Evolutionary conservation across 2,113 vertebrate species (phyloP).

Genomic region (Neopipo cinnamomea): DNA sequence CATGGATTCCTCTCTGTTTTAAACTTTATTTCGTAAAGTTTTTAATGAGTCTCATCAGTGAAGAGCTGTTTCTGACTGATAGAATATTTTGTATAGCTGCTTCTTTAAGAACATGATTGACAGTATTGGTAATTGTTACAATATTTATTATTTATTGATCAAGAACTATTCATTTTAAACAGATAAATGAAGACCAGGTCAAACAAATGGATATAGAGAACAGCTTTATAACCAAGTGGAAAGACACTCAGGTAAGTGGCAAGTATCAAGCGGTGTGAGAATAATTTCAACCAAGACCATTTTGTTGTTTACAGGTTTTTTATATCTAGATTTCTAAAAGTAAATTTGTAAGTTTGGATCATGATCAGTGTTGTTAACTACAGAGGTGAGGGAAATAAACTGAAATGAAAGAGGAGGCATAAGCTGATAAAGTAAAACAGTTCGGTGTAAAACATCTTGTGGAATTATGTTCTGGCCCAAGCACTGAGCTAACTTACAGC

Average conservation of each 20-base stretch:
- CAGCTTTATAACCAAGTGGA: slow-evolving; percentile 94
- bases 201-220: slow-evolving; percentile 98
- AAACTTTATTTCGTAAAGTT: neutral
- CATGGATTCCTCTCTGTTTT: neutral
- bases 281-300: neutral
- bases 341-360: neutral
- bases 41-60: neutral
- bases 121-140: neutral
- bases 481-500: neutral
- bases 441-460: neutral
- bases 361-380: neutral
- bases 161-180: slow-evolving; percentile 62
- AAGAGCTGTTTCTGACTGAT: neutral
- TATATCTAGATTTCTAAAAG: neutral
- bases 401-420: neutral
- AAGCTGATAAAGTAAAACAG: neutral
- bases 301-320: neutral
- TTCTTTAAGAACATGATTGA: neutral
- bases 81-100: neutral
- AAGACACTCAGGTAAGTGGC: slow-evolving; percentile 86
- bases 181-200: slow-evolving; percentile 93
- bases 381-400: neutral
- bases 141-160: neutral
- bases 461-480: neutral
- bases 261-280: neutral